Percentiles rank a stretch among this genome's conserved stretches.
Conservation (phyloP, 2,888 invertebrate genomes). For the Lasioglossum villosulum region DNA sequence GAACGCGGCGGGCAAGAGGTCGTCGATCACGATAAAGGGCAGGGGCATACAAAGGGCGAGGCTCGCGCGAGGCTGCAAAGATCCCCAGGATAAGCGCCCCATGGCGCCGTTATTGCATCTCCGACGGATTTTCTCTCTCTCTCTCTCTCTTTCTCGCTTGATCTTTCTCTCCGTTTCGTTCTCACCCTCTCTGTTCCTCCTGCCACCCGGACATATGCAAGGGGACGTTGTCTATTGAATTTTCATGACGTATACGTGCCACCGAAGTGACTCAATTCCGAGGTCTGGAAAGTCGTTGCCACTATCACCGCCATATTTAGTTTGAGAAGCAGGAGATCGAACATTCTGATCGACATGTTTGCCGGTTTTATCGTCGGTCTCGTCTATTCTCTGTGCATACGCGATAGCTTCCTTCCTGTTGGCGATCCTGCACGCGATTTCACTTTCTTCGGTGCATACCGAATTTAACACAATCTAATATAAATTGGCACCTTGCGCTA, state of each 20-base stretch:
- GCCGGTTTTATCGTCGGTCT: neutral
- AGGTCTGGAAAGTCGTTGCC: slow-evolving; percentile 54
- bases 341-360: neutral
- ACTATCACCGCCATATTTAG: slow-evolving; percentile 46
- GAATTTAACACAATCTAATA: neutral
- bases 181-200: slow-evolving; percentile 27
- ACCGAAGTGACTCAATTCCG: slow-evolving; percentile 74
- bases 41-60: slow-evolving; percentile 71
- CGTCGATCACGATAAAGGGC: slow-evolving; percentile 72
- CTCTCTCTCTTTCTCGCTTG: neutral
- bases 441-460: neutral
- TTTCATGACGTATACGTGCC: slow-evolving; percentile 72
- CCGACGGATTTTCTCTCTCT: slow-evolving; percentile 59
- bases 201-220: slow-evolving; percentile 62
- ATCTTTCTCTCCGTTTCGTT: slow-evolving; percentile 11
- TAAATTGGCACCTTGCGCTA: neutral
- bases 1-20: slow-evolving; percentile 69
- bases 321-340: neutral
- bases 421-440: neutral
- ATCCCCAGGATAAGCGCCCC: slow-evolving; percentile 74
- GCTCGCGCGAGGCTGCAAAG: slow-evolving; percentile 72
- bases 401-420: neutral
- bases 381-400: neutral
- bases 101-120: slow-evolving; percentile 71
- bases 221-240: slow-evolving; percentile 75